Evolutionary conservation across 2,888 invertebrate species (phyloP).

Genomic region (Onchidella celtica): DNA sequence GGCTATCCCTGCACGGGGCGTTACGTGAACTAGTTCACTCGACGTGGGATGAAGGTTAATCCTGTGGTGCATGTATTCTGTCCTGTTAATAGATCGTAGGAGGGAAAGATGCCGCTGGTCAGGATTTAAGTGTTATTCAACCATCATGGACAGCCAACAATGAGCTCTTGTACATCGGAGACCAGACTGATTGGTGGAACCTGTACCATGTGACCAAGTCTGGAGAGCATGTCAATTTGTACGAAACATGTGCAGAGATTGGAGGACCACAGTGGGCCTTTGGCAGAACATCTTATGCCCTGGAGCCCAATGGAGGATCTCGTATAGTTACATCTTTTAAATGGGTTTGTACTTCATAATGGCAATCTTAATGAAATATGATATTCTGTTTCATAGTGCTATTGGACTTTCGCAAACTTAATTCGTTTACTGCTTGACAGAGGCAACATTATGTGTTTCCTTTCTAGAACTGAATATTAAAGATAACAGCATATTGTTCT

Average conservation of each 20-base stretch:
- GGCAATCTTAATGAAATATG: too few relatives aligned
- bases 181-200: constrained; percentile 80
- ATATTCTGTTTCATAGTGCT: too few relatives aligned
- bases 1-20: too few relatives aligned
- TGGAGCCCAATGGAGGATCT: constrained; percentile 66
- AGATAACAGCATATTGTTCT: too few relatives aligned
- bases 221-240: constrained; percentile 69
- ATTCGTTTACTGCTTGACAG: too few relatives aligned
- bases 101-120: constrained; percentile 61
- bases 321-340: constrained; percentile 63
- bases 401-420: too few relatives aligned
- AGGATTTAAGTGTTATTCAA: constrained; percentile 73
- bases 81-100: constrained; percentile 49
- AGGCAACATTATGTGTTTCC: too few relatives aligned
- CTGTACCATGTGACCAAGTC: constrained; percentile 73
- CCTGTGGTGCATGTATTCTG: too few relatives aligned
- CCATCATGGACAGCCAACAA: constrained; percentile 78
- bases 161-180: constrained; percentile 76
- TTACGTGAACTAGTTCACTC: too few relatives aligned
- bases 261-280: constrained; percentile 78
- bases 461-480: too few relatives aligned
- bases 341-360: constrained; percentile 58
- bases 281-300: constrained; percentile 67
- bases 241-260: constrained; percentile 63
- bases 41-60: too few relatives aligned